Conservation (phyloP, 2,888 invertebrate species). For the Macrophya annulata region DNA sequence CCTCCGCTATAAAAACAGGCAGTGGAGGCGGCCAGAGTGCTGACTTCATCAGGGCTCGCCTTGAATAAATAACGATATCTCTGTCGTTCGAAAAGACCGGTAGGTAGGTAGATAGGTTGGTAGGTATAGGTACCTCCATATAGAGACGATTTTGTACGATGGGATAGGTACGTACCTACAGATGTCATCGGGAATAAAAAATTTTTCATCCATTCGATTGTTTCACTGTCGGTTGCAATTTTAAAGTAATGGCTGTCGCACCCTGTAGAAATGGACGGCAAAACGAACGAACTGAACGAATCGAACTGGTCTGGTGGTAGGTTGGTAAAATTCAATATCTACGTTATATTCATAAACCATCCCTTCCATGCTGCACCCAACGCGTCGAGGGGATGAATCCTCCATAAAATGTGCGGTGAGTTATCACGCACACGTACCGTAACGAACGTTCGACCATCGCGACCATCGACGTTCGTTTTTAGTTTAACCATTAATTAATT, state of each 20-base stretch:
- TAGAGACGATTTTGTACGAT: not conserved
- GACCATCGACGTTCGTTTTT: constrained; percentile 35
- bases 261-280: constrained; percentile 10
- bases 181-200: constrained; percentile 52
- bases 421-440: constrained; percentile 29
- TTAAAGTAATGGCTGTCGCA: constrained; percentile 31
- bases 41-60: constrained; percentile 56
- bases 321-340: constrained; percentile 48
- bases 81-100: constrained; percentile 25
- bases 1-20: constrained; percentile 46
- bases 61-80: constrained; percentile 57
- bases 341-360: constrained; percentile 48
- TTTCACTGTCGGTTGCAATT: constrained; percentile 38
- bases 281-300: constrained; percentile 17
- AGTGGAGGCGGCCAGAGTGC: constrained; percentile 49
- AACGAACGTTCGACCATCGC: not conserved
- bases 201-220: constrained; percentile 45
- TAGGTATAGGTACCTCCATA: not conserved
- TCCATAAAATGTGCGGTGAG: constrained; percentile 46
- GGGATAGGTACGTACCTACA: constrained; percentile 22
- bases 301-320: not conserved
- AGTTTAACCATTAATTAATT: constrained; percentile 43
- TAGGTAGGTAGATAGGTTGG: not conserved
- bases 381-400: not conserved
- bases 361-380: constrained; percentile 2